Conservation (phyloP, 1,140 invertebrate species). For the Drosophila nigromelanica region DNA sequence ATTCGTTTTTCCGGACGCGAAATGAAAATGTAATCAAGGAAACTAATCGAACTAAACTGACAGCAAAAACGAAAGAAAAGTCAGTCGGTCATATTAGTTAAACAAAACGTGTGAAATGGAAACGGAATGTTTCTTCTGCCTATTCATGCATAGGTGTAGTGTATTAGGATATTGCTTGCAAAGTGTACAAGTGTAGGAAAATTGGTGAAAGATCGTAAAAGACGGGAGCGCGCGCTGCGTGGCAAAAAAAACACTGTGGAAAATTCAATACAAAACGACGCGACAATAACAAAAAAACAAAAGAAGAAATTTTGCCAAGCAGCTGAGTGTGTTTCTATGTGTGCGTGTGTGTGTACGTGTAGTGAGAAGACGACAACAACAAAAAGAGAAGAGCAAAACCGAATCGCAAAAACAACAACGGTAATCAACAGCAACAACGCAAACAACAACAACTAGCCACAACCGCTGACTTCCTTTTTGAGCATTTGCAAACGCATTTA, state of each 20-base stretch:
- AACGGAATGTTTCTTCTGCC: conserved; percentile 33
- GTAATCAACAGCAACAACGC: conserved; percentile 20
- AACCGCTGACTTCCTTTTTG: conserved; percentile 46
- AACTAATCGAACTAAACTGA: conserved; percentile 19
- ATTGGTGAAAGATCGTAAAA: conserved; percentile 58
- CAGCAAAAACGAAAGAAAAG: conserved; percentile 24
- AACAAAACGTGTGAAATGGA: conserved; percentile 57
- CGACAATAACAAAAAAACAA: conserved; percentile 58
- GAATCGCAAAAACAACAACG: conserved; percentile 32
- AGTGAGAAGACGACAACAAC: conserved; percentile 13
- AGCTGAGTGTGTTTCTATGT: conserved; percentile 53
- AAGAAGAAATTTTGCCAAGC: conserved; percentile 44
- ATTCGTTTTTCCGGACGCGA: conserved; percentile 27
- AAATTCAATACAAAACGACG: conserved; percentile 77
- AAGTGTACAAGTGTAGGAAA: conserved; percentile 61
- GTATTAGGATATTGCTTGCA: conserved; percentile 50
- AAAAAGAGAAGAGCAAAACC: conserved; percentile 48
- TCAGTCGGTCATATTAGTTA: conserved; percentile 22
- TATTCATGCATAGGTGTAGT: conserved; percentile 21
- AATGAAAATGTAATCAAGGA: conserved; percentile 35
- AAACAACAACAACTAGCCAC: conserved; percentile 31
- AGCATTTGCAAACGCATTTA: conserved; percentile 44
- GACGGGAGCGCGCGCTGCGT: conserved; percentile 18
- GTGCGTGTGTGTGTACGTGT: conserved; percentile 29
- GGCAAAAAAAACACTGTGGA: conserved; percentile 40